Conservation (phyloP, 2,113 vertebrate species). For the Channa argus region DNA sequence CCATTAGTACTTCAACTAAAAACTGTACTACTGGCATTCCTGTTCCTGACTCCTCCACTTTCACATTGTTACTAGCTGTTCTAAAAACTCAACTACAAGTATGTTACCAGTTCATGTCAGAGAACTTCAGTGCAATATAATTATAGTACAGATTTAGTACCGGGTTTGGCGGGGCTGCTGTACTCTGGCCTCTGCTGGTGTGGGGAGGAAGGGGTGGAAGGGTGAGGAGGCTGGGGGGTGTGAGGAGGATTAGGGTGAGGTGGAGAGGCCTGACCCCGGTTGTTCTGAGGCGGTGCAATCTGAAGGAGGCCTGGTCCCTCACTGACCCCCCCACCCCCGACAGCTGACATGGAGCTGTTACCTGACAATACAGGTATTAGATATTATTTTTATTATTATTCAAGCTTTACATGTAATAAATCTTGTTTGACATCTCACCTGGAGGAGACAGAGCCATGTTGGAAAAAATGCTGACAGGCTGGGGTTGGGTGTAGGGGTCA, state of each 20-base stretch:
- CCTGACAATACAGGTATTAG: constrained; percentile 5
- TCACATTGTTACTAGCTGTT: constrained; percentile 29
- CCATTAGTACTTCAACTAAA: not conserved
- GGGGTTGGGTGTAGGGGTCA: constrained; percentile 75
- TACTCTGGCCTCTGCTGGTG: constrained; percentile 64
- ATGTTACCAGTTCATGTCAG: not conserved
- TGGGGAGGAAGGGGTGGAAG: constrained; percentile 48
- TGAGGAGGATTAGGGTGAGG: constrained; percentile 62
- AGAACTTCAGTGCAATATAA: not conserved
- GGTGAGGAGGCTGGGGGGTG: constrained; percentile 15
- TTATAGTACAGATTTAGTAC: constrained; percentile 23
- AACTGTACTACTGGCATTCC: no score
- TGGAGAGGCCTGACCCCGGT: constrained; percentile 53
- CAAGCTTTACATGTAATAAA: no score
- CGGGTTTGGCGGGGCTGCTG: constrained; percentile 64
- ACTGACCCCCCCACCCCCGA: not conserved
- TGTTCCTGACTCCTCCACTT: not conserved
- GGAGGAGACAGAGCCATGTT: constrained; percentile 80
- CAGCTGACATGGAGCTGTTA: constrained; percentile 39
- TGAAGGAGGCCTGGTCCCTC: constrained; percentile 75
- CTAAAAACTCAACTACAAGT: not conserved
- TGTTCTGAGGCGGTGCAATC: constrained; percentile 63
- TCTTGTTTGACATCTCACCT: constrained; percentile 1
- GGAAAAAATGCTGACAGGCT: constrained; percentile 65
- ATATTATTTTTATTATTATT: no score